Evolutionary conservation across 2,888 invertebrate species (phyloP), one percentile per base, ranked within the genome.

Genomic region (Hemithea aestivaria): DNA sequence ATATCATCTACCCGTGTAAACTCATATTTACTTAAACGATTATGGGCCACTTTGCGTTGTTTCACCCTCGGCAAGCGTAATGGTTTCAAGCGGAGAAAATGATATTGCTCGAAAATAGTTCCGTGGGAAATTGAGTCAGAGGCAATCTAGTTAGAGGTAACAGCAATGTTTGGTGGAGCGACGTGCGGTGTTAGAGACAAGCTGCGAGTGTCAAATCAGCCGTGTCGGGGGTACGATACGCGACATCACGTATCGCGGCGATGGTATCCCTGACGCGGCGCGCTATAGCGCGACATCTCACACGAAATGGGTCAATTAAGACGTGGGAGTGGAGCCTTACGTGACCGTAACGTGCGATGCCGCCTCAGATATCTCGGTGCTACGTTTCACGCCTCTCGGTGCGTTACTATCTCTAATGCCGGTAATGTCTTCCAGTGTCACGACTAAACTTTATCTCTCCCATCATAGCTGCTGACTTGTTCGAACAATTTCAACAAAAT

Each of bases 231-330:
- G 42, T 50, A 55, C 50, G 74, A 69, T 70, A 71, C 60, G 66
- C 54, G 60, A 51, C 54, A 58, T 77, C 83, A 81, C 83, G 82
- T 81, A 62, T 41, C 52, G 77, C 83, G 82, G 85, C 65, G 85
- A 85, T 85, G 66, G 69, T 85, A 85, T 87, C 85, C 85, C 73
- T 67, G 62, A 78, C 66, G 69, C 72, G 71, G 73, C 61, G 66
- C 62, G 60, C 56, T 66, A 56, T 58, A 70, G 72, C 71, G 76
- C 69, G 58, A 70, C 80, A 73, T 76, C 77, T 78, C 73, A 83
- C 82, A 82, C 82, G 79, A 84, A 87, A 82, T 82, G 69, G 85
- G 83, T 84, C 85, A 83, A 87, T 87, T 85, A 85, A 79, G 82
- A 83, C 84, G 87, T 84, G 84, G 84, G 84, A 83, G 85, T 81